phyloP scores from a whole-genome alignment of 2,797 vertebrate genomes.

The Poecilia picta region DNA sequence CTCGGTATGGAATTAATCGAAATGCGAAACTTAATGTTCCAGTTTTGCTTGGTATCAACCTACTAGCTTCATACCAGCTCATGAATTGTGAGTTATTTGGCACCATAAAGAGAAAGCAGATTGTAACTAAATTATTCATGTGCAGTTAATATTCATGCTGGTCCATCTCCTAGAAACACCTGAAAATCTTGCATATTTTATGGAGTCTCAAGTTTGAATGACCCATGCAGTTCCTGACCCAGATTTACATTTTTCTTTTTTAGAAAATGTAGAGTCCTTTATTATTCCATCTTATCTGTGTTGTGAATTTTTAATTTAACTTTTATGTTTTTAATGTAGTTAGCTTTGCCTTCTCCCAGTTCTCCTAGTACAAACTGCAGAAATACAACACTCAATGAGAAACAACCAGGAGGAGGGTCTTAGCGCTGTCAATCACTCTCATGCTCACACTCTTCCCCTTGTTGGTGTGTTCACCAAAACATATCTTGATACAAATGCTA shows the following conservation, averaged over 20 bases:
- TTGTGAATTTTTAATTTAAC: neutral
- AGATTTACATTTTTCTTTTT: conserved; percentile 11
- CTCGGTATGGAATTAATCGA: neutral
- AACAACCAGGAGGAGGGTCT: no score
- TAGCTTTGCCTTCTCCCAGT: no score
- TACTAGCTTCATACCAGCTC: neutral
- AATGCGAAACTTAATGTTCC: neutral
- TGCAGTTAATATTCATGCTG: conserved; percentile 61
- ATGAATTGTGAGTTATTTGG: conserved; percentile 14
- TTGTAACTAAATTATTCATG: conserved; percentile 61
- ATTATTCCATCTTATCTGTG: neutral
- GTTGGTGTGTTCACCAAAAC: no score
- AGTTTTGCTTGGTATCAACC: neutral
- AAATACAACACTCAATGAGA: no score
- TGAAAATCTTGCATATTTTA: conserved; percentile 61
- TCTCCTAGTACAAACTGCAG: no score
- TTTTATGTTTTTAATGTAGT: neutral
- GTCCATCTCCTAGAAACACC: conserved; percentile 44
- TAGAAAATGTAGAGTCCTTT: neutral
- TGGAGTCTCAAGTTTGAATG: conserved; percentile 29
- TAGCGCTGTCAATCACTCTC: no score
- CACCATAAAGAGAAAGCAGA: conserved; percentile 43
- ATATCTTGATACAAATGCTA: no score
- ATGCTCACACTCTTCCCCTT: no score
- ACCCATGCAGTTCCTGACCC: neutral